Percentiles rank a stretch among this genome's conserved stretches.
Conservation (phyloP, 1,140 invertebrate species). For the Homalodisca vitripennis region DNA sequence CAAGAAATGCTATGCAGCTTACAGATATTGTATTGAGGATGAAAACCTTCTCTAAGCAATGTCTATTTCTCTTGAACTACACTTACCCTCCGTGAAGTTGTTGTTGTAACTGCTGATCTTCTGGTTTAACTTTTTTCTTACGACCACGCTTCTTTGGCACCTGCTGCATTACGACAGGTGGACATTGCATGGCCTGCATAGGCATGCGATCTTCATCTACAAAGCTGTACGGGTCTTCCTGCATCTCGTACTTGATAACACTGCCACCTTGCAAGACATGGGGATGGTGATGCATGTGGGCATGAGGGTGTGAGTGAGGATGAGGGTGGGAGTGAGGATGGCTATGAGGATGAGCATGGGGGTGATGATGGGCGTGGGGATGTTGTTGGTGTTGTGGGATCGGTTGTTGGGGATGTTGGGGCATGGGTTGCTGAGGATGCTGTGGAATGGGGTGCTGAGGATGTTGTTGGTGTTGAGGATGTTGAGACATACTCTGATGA, state of each 20-base stretch:
- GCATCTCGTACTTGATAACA: slow-evolving; percentile 60
- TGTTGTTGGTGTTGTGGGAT: slow-evolving; percentile 29
- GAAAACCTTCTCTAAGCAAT: no score
- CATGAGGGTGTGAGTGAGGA: slow-evolving; percentile 47
- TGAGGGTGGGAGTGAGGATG: slow-evolving; percentile 37
- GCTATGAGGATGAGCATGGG: slow-evolving; percentile 38
- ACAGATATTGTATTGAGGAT: no score
- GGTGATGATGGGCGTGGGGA: slow-evolving; percentile 44
- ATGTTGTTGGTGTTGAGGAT: slow-evolving; percentile 41
- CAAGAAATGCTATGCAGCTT: no score
- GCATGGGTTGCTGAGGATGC: slow-evolving; percentile 28
- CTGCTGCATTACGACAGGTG: slow-evolving; percentile 52
- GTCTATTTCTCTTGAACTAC: no score
- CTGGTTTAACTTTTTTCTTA: slow-evolving; percentile 71
- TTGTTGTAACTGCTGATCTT: slow-evolving; percentile 45
- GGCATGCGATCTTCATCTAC: slow-evolving; percentile 65
- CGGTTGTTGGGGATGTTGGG: slow-evolving; percentile 31
- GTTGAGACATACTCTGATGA: slow-evolving; percentile 31
- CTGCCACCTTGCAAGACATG: slow-evolving; percentile 45
- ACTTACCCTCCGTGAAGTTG: slow-evolving; percentile 14
- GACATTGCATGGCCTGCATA: slow-evolving; percentile 47
- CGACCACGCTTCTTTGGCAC: slow-evolving; percentile 78
- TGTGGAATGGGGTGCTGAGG: slow-evolving; percentile 42
- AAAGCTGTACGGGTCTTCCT: slow-evolving; percentile 76
- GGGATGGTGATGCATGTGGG: slow-evolving; percentile 35